Percentiles rank a stretch among this genome's conserved stretches.
These are phyloP conservation scores for Lampris megalopsis DNA, from an alignment of 2,113 vertebrate species.

Conservation along the genomic window DNA sequence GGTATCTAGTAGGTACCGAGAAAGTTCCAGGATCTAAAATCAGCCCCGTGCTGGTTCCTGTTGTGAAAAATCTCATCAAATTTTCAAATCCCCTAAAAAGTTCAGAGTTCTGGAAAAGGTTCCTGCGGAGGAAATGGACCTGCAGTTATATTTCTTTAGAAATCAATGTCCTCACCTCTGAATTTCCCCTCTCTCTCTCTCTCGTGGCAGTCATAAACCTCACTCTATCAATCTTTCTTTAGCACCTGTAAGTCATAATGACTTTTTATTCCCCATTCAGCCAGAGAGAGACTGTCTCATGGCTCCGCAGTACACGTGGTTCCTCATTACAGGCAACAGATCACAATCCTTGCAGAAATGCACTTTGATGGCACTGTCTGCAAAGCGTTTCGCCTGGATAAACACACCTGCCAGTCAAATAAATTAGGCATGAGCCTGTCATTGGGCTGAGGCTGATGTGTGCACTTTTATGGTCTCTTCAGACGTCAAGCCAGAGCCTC, in stretches of 20 bases:
- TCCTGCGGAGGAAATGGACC: too few relatives aligned
- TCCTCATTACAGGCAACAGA: conserved; percentile 70
- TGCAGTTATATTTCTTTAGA: neutral
- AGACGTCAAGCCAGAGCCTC: conserved; percentile 52
- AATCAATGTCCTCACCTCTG: conserved; percentile 6
- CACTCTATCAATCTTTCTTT: conserved; percentile 16
- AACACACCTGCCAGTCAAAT: conserved; percentile 72
- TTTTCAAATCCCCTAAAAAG: too few relatives aligned
- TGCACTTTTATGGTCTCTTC: conserved; percentile 33
- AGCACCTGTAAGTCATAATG: conserved; percentile 54
- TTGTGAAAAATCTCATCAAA: too few relatives aligned
- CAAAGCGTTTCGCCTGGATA: conserved; percentile 64
- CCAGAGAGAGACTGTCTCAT: conserved; percentile 50
- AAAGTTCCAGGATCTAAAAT: too few relatives aligned
- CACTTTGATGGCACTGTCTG: conserved; percentile 59
- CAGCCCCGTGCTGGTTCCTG: too few relatives aligned
- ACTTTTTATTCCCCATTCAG: conserved; percentile 55
- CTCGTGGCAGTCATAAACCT: conserved; percentile 37
- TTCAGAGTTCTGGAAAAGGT: too few relatives aligned
- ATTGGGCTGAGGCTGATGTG: conserved; percentile 37
- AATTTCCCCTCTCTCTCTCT: conserved; percentile 3
- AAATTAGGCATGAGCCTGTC: conserved; percentile 59
- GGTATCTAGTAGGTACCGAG: too few relatives aligned
- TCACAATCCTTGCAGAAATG: conserved; percentile 48
- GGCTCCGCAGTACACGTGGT: conserved; percentile 44